Base-by-base conservation (phyloP, 2,888 invertebrate species). In the Fissipunctia ypsillon region DNA sequence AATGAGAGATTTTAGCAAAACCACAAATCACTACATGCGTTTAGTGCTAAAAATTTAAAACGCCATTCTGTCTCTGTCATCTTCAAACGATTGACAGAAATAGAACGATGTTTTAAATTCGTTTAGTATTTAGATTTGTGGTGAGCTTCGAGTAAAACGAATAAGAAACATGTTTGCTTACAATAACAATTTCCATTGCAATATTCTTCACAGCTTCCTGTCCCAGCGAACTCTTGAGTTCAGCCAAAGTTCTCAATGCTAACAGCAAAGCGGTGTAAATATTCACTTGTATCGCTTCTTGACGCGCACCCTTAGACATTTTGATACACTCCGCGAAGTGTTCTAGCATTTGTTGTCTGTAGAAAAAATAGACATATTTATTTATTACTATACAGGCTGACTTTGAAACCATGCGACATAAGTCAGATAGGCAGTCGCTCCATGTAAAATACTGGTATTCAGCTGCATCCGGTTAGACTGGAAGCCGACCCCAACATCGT, bases 271-370 rank as follows among this genome's bases (percentile, higher is more conserved):
- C 99, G 0, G 99, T 99, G 92, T 99, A 99, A 69, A 99, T 98
- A 93, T 99, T 99, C 96, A 99, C 98, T 93, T 99, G 99, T 28
- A 98, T 98, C 0, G 99, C 99, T 92, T 99, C 99, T 90, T 99
- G 99, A 19, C 99, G 97, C 0, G 98, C 97, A 19, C 99, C 99
- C 91, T 99, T 99, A 0, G 99, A 98, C 91, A 99, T 98, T 87
- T 98, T 98, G 86, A 99, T 98, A 91, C 99, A 99, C 91, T 99
- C 99, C 35, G 97, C 97, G 91, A 99, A 99, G 92, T 99, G 99
- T 84, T 99, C 99, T 68, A 99, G 95, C 98, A 99, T 99, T 96
- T 99, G 99, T 72, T 99, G 97, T 66, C 96, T 96, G 87, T 22
- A 81, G 80, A 56, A 31, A 31, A 38, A 38, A 38, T 38, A 38